These are phyloP conservation scores for Agrenia bidenticulata DNA, from an alignment of 2,888 invertebrate species.

Conservation along the genomic window DNA sequence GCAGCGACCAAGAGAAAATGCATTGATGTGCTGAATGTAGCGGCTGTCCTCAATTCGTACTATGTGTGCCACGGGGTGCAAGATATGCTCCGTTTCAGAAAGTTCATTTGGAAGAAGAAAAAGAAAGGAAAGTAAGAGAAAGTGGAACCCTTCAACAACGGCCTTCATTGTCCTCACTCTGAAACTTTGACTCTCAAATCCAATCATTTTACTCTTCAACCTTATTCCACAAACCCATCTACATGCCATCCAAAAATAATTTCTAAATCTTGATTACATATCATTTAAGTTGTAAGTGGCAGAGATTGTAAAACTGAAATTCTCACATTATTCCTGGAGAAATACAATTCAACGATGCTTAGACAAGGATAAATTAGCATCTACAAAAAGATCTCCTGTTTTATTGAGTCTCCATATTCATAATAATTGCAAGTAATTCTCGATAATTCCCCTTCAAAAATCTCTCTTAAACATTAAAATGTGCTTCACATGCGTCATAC, in stretches of 20 bases:
- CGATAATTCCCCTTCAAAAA: conserved; percentile 16
- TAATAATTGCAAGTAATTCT: conserved; percentile 18
- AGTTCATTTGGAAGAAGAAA: conserved; percentile 52
- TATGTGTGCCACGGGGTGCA: conserved; percentile 48
- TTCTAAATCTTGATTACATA: too few relatives aligned
- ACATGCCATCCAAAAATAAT: too few relatives aligned
- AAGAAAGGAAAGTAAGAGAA: conserved; percentile 30
- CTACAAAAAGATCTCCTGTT: conserved; percentile 32
- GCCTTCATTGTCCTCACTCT: too few relatives aligned
- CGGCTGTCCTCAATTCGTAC: conserved; percentile 48
- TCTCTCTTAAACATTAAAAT: conserved; percentile 24
- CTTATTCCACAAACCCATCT: too few relatives aligned
- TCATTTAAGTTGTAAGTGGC: too few relatives aligned
- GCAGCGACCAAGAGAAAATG: conserved; percentile 49
- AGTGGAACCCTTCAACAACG: too few relatives aligned
- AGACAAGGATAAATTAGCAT: conserved; percentile 16
- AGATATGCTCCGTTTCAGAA: conserved; percentile 49
- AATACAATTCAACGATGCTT: too few relatives aligned
- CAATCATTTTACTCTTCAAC: too few relatives aligned
- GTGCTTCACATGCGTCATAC: conserved; percentile 14
- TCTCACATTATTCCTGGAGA: too few relatives aligned
- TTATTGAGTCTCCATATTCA: conserved; percentile 28
- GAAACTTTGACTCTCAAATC: too few relatives aligned
- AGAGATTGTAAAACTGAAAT: too few relatives aligned
- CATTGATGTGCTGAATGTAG: conserved; percentile 37